These are phyloP conservation scores for Electrona antarctica DNA, from an alignment of 2,113 vertebrate genomes.

Conservation along the genomic window DNA sequence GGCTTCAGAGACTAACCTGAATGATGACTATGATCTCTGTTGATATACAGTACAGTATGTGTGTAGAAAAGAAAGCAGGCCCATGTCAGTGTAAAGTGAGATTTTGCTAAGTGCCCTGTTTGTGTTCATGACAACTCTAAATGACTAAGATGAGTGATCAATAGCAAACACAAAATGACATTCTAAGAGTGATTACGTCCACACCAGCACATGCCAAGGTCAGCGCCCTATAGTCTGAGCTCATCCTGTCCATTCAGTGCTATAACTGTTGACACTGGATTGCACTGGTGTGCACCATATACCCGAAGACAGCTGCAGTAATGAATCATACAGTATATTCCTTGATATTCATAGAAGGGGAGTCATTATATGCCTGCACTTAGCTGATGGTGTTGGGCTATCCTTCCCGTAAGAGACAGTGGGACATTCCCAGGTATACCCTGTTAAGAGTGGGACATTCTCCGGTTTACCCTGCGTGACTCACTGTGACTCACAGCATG, in stretches of 20 bases:
- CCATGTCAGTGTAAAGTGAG: no score
- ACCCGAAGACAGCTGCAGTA: constrained; percentile 2
- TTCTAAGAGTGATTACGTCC: background rate
- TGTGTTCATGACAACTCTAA: no score
- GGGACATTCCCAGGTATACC: constrained; percentile 25
- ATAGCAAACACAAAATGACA: no score
- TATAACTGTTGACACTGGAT: background rate
- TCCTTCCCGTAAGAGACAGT: constrained; percentile 16
- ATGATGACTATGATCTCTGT: no score
- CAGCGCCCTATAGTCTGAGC: background rate
- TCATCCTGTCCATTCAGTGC: background rate
- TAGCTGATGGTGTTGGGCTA: background rate
- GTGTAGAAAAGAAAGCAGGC: no score
- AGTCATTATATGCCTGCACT: background rate
- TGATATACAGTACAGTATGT: no score
- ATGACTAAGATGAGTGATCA: no score
- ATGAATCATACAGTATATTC: constrained; percentile 9
- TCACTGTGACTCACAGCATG: constrained; percentile 14
- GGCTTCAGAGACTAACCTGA: no score
- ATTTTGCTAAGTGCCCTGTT: no score
- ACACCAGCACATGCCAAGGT: background rate
- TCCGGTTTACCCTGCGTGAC: no score
- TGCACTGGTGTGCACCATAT: background rate
- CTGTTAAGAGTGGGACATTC: constrained; percentile 18
- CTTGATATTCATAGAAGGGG: constrained; percentile 8